A percentile compares a stretch with the other conserved stretches of the same genome.
These are phyloP conservation scores for Daphoenositta chrysoptera DNA, from an alignment of 2,113 vertebrate species.

Conservation along the genomic window DNA sequence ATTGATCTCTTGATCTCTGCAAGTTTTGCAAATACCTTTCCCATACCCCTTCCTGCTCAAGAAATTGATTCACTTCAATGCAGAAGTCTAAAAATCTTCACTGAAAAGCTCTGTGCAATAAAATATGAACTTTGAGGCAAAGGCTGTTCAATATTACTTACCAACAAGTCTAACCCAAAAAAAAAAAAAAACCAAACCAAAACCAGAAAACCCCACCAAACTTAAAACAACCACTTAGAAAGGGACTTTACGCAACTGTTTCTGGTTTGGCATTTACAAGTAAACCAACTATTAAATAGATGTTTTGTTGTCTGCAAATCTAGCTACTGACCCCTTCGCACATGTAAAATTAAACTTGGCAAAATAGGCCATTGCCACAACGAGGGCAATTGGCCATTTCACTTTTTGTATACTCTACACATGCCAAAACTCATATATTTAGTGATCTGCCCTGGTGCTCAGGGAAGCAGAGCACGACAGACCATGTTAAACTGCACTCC, in stretches of 20 bases:
- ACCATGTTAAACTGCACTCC: background rate
- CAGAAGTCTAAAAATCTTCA: background rate
- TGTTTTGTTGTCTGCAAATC: constrained; percentile 2
- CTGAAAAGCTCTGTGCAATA: background rate
- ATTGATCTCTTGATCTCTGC: background rate
- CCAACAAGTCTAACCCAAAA: background rate
- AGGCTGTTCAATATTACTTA: background rate
- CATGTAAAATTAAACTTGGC: constrained; percentile 5
- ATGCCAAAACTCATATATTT: background rate
- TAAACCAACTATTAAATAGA: constrained; percentile 13
- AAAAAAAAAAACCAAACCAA: background rate
- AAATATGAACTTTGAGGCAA: background rate
- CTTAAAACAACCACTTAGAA: background rate
- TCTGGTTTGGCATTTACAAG: constrained; percentile 39
- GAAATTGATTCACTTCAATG: background rate
- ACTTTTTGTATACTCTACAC: background rate
- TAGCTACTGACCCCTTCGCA: background rate
- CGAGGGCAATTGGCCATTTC: background rate
- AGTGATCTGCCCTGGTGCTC: background rate
- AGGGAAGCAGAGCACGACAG: background rate
- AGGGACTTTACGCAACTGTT: background rate
- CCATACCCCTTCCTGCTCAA: rapidly evolving
- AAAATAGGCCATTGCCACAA: background rate
- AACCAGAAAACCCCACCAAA: background rate
- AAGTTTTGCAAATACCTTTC: background rate